Percentiles rank a stretch among this genome's conserved stretches.
Evolutionary conservation across 1,140 invertebrate species (phyloP).

Genomic region (Thaumatotibia leucotreta): DNA sequence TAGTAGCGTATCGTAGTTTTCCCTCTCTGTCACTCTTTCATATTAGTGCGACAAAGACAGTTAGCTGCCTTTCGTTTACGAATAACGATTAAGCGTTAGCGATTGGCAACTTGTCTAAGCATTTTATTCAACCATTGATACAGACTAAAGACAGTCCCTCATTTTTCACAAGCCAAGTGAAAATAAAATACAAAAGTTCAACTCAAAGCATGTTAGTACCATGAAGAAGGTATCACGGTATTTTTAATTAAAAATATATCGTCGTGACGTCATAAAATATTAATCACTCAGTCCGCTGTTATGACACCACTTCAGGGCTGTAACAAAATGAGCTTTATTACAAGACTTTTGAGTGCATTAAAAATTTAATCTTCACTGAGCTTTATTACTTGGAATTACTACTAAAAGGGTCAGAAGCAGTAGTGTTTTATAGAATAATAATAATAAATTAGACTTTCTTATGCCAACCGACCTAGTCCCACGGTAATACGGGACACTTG

Average conservation of each 20-base stretch:
- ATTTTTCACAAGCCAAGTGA: too few relatives aligned
- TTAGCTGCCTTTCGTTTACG: too few relatives aligned
- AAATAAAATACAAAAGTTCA: not conserved
- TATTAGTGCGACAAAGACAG: too few relatives aligned
- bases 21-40: too few relatives aligned
- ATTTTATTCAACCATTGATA: too few relatives aligned
- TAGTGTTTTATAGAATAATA: not conserved
- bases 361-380: not conserved
- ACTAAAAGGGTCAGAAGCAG: not conserved
- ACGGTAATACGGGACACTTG: too few relatives aligned
- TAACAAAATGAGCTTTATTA: not conserved
- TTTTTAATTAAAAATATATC: not conserved
- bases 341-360: not conserved
- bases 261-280: not conserved
- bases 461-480: too few relatives aligned
- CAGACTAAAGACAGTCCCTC: too few relatives aligned
- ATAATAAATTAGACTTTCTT: not conserved
- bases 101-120: too few relatives aligned
- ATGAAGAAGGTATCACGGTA: not conserved
- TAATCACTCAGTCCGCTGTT: not conserved
- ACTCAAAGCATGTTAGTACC: not conserved
- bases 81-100: too few relatives aligned
- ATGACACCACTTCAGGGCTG: not conserved
- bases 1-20: too few relatives aligned
- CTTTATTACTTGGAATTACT: not conserved